These are phyloP conservation scores for Pheosia tremula DNA, from an alignment of 2,888 invertebrate species.

Conservation along the genomic window DNA sequence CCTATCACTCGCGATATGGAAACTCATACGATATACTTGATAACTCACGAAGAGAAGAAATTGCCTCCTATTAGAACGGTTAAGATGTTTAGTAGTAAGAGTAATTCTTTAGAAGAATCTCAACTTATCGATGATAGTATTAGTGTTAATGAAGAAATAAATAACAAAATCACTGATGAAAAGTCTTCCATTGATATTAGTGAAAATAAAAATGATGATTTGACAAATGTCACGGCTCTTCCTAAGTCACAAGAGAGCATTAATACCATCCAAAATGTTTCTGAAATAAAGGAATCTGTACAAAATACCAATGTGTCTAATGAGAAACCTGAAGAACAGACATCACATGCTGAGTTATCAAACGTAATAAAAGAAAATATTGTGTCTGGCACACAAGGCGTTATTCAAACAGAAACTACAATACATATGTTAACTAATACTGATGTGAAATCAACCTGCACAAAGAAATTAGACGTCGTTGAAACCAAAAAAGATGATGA, in stretches of 20 bases:
- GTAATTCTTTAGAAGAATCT: constrained; percentile 77
- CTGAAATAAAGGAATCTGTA: not conserved
- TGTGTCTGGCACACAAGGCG: not conserved
- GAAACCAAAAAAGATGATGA: constrained; percentile 1
- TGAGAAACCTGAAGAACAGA: constrained; percentile 1
- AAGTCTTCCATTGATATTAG: constrained; percentile 50
- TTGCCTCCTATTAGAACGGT: constrained; percentile 85
- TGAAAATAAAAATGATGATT: constrained; percentile 18
- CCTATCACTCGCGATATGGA: constrained; percentile 59
- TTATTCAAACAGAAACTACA: not conserved
- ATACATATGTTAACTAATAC: constrained; percentile 13
- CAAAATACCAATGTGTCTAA: not conserved
- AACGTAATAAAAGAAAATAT: too few relatives aligned
- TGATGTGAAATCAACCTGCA: constrained; percentile 4
- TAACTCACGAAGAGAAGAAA: constrained; percentile 89
- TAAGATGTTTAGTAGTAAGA: constrained; percentile 85
- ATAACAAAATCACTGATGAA: constrained; percentile 55
- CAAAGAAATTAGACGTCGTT: constrained; percentile 5
- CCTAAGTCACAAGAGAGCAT: constrained; percentile 11
- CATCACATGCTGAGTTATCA: not conserved
- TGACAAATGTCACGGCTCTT: constrained; percentile 3
- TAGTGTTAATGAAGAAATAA: constrained; percentile 33
- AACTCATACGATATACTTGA: constrained; percentile 85
- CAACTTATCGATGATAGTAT: constrained; percentile 35
- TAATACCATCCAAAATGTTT: not conserved